Conservation (phyloP, 2,797 vertebrate species). For the Falco naumanni region DNA sequence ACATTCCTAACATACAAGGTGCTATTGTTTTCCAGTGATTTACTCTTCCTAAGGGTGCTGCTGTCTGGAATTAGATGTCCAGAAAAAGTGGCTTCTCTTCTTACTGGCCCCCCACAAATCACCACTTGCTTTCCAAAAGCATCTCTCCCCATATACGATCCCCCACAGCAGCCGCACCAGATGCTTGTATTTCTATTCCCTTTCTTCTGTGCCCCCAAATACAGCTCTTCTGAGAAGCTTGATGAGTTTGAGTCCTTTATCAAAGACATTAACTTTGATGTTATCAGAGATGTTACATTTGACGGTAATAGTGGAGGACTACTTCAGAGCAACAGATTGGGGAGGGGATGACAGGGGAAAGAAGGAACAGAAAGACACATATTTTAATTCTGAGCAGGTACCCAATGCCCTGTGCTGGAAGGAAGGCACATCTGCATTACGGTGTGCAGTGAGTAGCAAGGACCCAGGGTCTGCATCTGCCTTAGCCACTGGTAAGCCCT, state of each 20-base stretch:
- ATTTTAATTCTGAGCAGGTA: not conserved
- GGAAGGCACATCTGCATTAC: not conserved
- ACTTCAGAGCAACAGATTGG: not conserved
- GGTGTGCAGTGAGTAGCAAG: too few relatives aligned
- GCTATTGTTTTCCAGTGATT: slow-evolving; percentile 15
- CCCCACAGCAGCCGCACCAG: not conserved
- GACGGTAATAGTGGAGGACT: not conserved
- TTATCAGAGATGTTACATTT: not conserved
- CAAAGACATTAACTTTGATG: not conserved
- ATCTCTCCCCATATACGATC: not conserved
- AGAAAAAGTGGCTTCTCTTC: not conserved
- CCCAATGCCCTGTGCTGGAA: not conserved
- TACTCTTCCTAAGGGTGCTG: not conserved
- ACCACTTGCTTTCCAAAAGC: not conserved
- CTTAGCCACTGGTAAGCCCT: not conserved
- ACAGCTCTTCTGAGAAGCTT: not conserved
- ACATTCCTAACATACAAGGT: not conserved
- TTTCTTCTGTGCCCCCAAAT: not conserved
- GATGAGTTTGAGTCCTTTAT: not conserved
- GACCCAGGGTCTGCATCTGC: not conserved
- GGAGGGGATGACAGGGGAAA: not conserved
- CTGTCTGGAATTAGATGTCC: not conserved
- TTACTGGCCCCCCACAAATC: not conserved
- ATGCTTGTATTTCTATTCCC: not conserved
- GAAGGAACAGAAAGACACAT: not conserved